These are phyloP conservation scores for Pogonocichla stellata DNA, from an alignment of 2,113 vertebrate species.

Conservation along the genomic window DNA sequence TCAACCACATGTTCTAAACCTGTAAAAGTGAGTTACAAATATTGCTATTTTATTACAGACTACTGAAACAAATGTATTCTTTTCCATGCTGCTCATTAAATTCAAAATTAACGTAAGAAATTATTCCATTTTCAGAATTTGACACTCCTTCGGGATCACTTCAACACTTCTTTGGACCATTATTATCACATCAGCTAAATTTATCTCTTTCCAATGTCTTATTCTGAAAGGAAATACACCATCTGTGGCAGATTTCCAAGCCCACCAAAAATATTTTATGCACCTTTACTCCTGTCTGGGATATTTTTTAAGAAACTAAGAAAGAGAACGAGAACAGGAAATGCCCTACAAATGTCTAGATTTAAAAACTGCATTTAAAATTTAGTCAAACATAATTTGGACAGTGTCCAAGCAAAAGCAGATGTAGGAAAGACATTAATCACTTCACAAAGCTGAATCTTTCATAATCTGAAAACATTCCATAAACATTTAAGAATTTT, in stretches of 20 bases:
- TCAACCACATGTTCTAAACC: slow-evolving; percentile 63
- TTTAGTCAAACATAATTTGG: not conserved
- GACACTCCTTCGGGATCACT: not conserved
- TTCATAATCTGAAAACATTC: not conserved
- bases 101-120: not conserved
- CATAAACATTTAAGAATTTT: not conserved
- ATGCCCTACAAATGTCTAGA: not conserved
- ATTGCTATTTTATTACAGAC: not conserved
- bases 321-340: not conserved
- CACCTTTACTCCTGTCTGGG: not conserved
- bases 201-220: not conserved
- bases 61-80: not conserved
- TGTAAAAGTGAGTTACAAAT: not conserved
- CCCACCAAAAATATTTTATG: not conserved
- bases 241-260: not conserved
- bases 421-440: not conserved
- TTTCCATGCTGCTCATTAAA: not conserved
- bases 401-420: not conserved
- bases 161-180: not conserved
- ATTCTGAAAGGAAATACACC: not conserved
- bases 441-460: not conserved
- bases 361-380: not conserved
- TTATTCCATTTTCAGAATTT: not conserved
- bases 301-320: not conserved
- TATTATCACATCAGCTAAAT: not conserved